Base-by-base conservation (phyloP, 2,888 invertebrate genomes). In the Xanthorhoe spadicearia region DNA sequence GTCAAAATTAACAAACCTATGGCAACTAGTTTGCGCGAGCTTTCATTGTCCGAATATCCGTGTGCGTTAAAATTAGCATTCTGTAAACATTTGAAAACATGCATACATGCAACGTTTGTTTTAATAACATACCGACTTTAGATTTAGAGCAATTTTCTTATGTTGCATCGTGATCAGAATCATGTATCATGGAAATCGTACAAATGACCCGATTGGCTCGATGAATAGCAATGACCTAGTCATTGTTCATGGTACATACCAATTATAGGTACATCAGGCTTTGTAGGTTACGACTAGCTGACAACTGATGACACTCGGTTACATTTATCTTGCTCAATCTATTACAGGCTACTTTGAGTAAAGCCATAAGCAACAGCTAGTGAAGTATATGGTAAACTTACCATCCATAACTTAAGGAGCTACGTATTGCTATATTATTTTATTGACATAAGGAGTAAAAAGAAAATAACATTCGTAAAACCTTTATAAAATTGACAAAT, bases 151-250 rank as follows among this genome's bases (percentile, higher is more conserved):
- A 76, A 76, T 81, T 79, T 77, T 77, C 73, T 68, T 76, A 83
- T 83, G 81, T 75, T 73, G 75, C 78, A 68, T 70, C 83, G 83
- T 84, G 84, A 75, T 72, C 67, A 66, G 72, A 73, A 74, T 73
- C 66, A 70, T 69, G 66, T 73, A 67, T 71, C 74, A 81, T 85
- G 83, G 85, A 88, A 88, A 87, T 86, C 83, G 80, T 82, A 83
- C 76, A 77, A 76, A 77, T 87, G 90, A 85, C 91, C 90, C 82
- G 83, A 84, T 88, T 89, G 55, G 79, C 79, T 76, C 84, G 74
- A 72, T 83, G 92, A 89, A 92, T 92, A 89, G 81, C 89, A 91
- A 91, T 90, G 86, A 87, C 90, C 88, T 78, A 83, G 87, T 68
- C 64, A 65, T 80, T 78, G 77, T 77, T 77, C 81, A 75, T 64